Conservation (phyloP, 2,797 vertebrate species). For the Sciaenops ocellatus region DNA sequence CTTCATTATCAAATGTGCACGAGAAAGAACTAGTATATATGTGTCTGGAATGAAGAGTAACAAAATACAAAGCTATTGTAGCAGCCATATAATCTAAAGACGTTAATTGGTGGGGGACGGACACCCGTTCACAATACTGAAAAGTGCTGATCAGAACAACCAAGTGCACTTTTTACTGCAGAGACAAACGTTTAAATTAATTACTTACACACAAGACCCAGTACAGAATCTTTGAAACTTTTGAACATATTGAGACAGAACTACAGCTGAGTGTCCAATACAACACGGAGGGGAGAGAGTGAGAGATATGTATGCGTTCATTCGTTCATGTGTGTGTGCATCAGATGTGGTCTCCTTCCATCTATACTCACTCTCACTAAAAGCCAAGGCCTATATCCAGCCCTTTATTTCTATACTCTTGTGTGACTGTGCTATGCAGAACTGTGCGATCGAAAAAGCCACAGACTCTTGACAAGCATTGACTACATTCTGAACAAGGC, state of each 20-base stretch:
- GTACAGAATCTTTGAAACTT: constrained; percentile 36
- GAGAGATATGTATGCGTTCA: constrained; percentile 2
- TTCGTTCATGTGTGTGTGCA: constrained; percentile 5
- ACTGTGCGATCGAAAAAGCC: constrained; percentile 55
- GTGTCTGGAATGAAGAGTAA: constrained; percentile 56
- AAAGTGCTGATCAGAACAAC: constrained; percentile 61
- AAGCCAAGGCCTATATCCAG: constrained; percentile 42
- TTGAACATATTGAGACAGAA: constrained; percentile 41
- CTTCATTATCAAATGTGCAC: constrained; percentile 71
- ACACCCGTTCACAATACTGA: constrained; percentile 65
- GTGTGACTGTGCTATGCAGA: constrained; percentile 63
- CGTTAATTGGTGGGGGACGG: constrained; percentile 54
- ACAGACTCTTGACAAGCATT: constrained; percentile 63
- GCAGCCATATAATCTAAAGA: constrained; percentile 63
- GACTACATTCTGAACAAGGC: constrained; percentile 78
- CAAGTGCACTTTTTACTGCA: constrained; percentile 71
- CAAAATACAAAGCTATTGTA: constrained; percentile 60
- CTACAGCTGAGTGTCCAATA: constrained; percentile 40
- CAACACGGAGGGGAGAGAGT: constrained; percentile 39
- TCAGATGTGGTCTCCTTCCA: constrained; percentile 45
- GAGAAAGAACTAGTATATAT: constrained; percentile 51
- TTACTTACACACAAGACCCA: constrained; percentile 35
- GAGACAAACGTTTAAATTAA: constrained; percentile 37
- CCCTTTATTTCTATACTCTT: constrained; percentile 51
- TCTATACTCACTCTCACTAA: constrained; percentile 33